Evolutionary conservation across 2,797 vertebrate genomes (phyloP).

Genomic region (Eulemur albifrons): DNA sequence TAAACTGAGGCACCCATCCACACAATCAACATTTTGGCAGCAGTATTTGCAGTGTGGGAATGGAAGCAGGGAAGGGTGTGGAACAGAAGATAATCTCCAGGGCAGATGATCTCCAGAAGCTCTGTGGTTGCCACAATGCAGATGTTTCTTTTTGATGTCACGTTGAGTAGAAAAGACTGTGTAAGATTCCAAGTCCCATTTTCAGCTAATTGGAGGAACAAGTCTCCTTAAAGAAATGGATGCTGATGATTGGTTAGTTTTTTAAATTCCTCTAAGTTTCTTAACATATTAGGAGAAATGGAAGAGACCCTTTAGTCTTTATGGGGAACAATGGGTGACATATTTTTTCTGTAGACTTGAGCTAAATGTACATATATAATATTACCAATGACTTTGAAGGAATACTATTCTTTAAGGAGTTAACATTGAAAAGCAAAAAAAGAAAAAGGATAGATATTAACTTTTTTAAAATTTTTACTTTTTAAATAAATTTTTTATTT

Average conservation of each 20-base stretch:
- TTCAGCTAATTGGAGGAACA: not conserved
- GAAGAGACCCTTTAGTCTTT: not conserved
- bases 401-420: not conserved
- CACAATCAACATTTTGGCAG: not conserved
- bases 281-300: not conserved
- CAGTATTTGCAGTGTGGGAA: not conserved
- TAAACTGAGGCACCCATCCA: not conserved
- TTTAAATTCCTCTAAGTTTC: not conserved
- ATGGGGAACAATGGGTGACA: not conserved
- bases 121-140: not conserved
- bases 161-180: not conserved
- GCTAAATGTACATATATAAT: not conserved
- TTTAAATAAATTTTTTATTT: conserved; percentile 1
- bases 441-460: not conserved
- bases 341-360: not conserved
- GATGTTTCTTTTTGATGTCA: not conserved
- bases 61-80: not conserved
- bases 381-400: not conserved
- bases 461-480: not conserved
- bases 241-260: not conserved
- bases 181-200: not conserved
- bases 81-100: not conserved
- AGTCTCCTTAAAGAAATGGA: not conserved
- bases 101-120: not conserved
- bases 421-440: not conserved